Base-by-base conservation (phyloP, 2,888 invertebrate genomes). In the Pammene fasciana region DNA sequence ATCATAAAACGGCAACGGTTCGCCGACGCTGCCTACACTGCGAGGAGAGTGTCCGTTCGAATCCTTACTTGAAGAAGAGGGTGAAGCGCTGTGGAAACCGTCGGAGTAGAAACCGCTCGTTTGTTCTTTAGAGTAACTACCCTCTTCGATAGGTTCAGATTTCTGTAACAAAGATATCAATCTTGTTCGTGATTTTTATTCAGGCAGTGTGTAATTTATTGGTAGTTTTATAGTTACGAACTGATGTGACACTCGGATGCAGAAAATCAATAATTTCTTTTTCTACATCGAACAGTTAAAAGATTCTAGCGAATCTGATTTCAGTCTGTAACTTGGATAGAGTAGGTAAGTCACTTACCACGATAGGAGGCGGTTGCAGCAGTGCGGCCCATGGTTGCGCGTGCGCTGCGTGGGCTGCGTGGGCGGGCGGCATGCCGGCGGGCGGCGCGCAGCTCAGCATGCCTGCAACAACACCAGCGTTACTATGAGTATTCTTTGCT, bases 101-200 rank as follows among this genome's bases (percentile, higher is more conserved):
- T 94, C 94, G n/a, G 94, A 94, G 76, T 94, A 94, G 75, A 94
- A 94, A 8, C 94, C 93, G 70, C 94, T 93, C 0, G 94, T 93
- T 75, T 94, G 94, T 72, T 94, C 94, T 76, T 94, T 94, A 8
- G 89, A 76, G 76, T 88, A 92, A 73, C 83, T 88, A 55, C 85
- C 84, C 11, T 88, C 91, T 72, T 89, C 91, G 87, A 83, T 90
- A 68, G 83, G 91, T 82, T 94, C 94, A 72, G 93, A 86, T 92
- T 94, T 94, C 95, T 94, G 88, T 13, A 91, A 86, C 83, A 71
- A 82, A 81, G 68, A 55, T 45, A 10, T 9, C 14, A 13, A 38
- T 38, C 4, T 38, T 38, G 36, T 56, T 54, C 9, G 5, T 5
- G 10, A 14, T 5, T 9, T 48, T 48, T 43, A 46, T 13, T 50